Evolutionary conservation across 2,113 vertebrate species (phyloP).

Genomic region (Cyanocitta stelleri): DNA sequence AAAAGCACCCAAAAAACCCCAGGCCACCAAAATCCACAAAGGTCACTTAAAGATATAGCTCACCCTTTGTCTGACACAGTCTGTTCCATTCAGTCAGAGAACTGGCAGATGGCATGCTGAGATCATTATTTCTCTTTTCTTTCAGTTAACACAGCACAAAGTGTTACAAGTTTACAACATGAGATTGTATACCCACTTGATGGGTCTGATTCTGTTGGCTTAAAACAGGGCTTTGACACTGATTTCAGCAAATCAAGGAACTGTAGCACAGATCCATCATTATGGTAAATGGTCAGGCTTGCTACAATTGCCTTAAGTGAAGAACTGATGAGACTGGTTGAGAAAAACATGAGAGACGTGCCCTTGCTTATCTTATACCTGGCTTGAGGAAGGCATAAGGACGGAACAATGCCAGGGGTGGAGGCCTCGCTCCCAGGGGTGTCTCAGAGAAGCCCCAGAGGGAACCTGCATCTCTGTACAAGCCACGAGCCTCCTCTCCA

Average conservation of each 20-base stretch:
- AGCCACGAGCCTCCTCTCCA: not conserved
- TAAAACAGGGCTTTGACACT: not conserved
- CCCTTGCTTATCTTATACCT: not conserved
- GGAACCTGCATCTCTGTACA: not conserved
- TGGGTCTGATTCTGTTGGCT: not conserved
- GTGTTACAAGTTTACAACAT: not conserved
- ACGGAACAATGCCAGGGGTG: not conserved
- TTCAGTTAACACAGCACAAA: not conserved
- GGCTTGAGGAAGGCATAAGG: rapidly evolving
- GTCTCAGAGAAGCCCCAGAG: not conserved
- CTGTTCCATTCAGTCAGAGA: not conserved
- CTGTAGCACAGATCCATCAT: not conserved
- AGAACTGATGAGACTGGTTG: not conserved
- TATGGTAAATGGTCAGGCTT: not conserved
- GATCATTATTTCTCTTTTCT: not conserved
- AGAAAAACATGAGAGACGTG: not conserved
- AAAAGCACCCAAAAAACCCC: rapidly evolving
- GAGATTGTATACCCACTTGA: not conserved
- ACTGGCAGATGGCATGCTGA: slow-evolving; percentile 18
- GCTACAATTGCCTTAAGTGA: not conserved
- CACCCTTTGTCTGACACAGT: not conserved
- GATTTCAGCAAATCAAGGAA: not conserved
- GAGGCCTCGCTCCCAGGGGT: not conserved
- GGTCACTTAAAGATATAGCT: not conserved
- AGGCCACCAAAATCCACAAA: not conserved